Evolutionary conservation across 2,888 invertebrate genomes (phyloP).

Genomic region (Noctua fimbriata): DNA sequence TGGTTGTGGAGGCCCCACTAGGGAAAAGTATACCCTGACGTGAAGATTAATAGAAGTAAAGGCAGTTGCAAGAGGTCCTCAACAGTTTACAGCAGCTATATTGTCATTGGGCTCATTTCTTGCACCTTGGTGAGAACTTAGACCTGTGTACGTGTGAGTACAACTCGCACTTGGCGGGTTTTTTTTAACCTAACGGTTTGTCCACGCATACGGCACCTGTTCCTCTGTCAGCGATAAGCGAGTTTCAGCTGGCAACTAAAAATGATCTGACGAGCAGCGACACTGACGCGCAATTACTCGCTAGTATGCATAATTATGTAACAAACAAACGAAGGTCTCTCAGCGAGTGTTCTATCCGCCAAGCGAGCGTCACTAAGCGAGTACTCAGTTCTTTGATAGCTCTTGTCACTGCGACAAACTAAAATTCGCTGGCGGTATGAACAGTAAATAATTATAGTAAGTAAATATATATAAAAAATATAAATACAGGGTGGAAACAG

Average conservation of each 20-base stretch:
- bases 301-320: neutral
- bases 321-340: neutral
- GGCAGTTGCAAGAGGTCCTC: no score
- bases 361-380: neutral
- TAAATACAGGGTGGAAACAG: neutral
- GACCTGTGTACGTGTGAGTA: no score
- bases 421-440: neutral
- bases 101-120: no score
- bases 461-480: no score
- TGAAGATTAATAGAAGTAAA: neutral
- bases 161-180: no score
- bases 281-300: neutral
- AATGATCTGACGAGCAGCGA: neutral
- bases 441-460: no score
- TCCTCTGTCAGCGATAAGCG: neutral
- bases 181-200: neutral
- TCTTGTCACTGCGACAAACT: neutral
- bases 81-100: no score
- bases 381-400: neutral
- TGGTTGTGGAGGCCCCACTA: slow-evolving; percentile 2
- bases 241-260: neutral
- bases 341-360: neutral
- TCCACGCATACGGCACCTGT: neutral
- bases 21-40: neutral
- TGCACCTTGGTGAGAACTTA: no score